A percentile compares a stretch with the other conserved stretches of the same genome.
Conservation (phyloP, 2,797 vertebrate genomes). For the Cygnus olor region DNA sequence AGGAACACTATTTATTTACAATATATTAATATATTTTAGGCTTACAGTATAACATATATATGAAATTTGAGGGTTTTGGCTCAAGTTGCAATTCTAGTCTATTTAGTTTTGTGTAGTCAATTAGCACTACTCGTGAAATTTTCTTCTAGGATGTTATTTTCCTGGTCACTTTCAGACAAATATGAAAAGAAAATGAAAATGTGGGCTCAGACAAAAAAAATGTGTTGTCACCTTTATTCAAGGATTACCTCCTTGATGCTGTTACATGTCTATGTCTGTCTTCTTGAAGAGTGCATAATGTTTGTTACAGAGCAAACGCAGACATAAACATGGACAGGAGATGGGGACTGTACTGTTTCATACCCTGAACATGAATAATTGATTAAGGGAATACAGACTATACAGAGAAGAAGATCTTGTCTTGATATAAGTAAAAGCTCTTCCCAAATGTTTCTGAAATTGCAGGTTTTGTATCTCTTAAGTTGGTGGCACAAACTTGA, state of each 20-base stretch:
- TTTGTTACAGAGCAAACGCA: background rate
- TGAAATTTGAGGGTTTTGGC: background rate
- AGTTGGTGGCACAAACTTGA: background rate
- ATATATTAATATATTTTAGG: background rate
- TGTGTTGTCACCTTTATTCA: background rate
- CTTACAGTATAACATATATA: background rate
- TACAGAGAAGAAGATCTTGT: background rate
- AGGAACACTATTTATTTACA: background rate
- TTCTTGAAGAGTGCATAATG: background rate
- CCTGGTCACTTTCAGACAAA: background rate
- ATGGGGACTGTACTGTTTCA: background rate
- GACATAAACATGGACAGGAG: background rate
- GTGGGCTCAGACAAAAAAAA: background rate
- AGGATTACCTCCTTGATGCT: background rate
- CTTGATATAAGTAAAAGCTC: background rate
- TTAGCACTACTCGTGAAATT: background rate
- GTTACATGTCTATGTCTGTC: background rate
- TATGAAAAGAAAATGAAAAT: background rate
- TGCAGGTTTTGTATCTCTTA: background rate
- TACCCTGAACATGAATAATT: background rate
- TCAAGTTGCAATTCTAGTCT: background rate
- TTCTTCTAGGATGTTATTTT: background rate
- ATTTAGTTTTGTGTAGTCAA: background rate
- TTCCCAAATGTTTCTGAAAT: background rate
- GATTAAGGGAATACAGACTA: background rate